Evolutionary conservation across 2,113 vertebrate species (phyloP), one percentile per base, ranked within the genome.

Genomic region (Charina bottae): DNA sequence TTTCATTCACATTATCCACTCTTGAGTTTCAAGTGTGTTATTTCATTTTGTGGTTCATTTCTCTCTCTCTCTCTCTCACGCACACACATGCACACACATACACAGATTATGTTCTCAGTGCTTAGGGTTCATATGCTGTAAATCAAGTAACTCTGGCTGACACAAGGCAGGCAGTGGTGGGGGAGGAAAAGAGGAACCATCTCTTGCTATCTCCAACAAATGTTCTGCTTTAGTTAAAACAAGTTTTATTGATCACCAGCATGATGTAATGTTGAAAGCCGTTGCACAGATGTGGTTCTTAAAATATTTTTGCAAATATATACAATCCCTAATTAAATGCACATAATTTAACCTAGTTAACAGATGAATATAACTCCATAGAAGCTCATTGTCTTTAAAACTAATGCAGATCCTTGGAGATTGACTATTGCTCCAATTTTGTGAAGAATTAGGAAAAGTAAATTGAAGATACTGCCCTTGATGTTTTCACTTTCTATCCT

Each of bases 251-350:
- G 83, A 94, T 78, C 56, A 64, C 28, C 0, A 0, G 28, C 24
- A 83, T 64, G 88, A 13, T 92, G 92, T 93, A 94, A 90, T 94
- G 4, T 37, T 87, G 93, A 95, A 91, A 86, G 54, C 88, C 93
- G 93, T 93, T 94, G 89, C 91, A 91, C 84, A 94, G 90, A 94
- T 93, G 93, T 93, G 92, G 87, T 89, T 96, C 88, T 94, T 95
- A 92, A 88, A 95, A 95, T 92, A 94, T 15, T 24, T 72, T 56
- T 90, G 92, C 23, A 37, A 26, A 12, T 96, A 94, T 28, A 42
- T 26, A 72, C 56, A 56, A 8, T 88, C 91, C 95, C 89, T 94
- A 90, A 95, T 95, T 95, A 94, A 90, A n/a, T 93, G 60, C 90
- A 92, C 54, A 84, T 95, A 90, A 94, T 96, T 93, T 89, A 89